Base-by-base conservation (phyloP, 2,797 vertebrate genomes). In the Scleropages formosus region DNA sequence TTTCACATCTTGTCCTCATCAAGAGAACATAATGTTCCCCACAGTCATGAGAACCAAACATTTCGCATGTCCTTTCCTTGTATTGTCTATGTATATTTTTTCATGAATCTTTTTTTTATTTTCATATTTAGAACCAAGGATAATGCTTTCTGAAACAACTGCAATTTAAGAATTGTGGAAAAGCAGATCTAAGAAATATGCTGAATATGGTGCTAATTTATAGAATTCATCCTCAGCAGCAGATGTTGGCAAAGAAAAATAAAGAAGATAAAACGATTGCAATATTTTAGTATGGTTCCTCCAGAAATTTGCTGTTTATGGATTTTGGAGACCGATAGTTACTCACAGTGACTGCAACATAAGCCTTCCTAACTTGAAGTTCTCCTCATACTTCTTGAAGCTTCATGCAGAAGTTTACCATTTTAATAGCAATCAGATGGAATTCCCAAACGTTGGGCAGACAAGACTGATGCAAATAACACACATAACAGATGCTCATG, bases 161-260 rank as follows among this genome's bases (percentile, higher is more conserved):
- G 75, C 75, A 80, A 83, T 81, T 73, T 66, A 82, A 66, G 3
- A 31, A 81, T 77, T 76, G 77, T 73, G 58, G 64, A 74, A 61
- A 26, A 64, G 83, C 85, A 72, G 87, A 70, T 78, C 83, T 85
- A 82, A 61, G 75, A 82, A 78, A 4, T 84, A 82, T 18, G 81
- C 88, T 82, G 79, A 78, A 76, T 64, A 84, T 90, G 92, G 90
- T 92, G 92, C 91, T 93, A 90, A 91, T 88, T 89, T 85, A 82
- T 88, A 85, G 78, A 75, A 22, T 82, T 75, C 61, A 61, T 80
- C 75, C 69, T 76, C 72, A 67, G 56, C 53, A 79, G 72, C 69
- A 78, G 58, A 80, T 75, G 51, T 75, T 73, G 78, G n/a, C 64
- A 60, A 72, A 56, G 77, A 69, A 68, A 74, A 77, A 12, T 78